Evolutionary conservation across 2,797 vertebrate genomes (phyloP).

Genomic region (Pygocentrus nattereri): DNA sequence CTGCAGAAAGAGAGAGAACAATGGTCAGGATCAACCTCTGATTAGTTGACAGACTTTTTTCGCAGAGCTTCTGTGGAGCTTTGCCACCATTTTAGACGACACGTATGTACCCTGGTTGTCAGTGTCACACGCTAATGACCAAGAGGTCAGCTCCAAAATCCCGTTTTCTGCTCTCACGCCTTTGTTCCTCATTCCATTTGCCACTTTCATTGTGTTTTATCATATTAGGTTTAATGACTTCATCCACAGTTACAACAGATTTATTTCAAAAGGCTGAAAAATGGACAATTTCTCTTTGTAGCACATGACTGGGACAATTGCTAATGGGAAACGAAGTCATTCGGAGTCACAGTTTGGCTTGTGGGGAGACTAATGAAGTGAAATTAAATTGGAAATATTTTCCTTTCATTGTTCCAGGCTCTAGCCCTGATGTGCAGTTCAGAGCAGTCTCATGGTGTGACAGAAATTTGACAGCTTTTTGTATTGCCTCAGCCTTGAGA

Average conservation of each 20-base stretch:
- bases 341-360: slow-evolving; percentile 34
- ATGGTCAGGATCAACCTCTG: slow-evolving; percentile 9
- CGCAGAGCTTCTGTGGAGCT: background rate
- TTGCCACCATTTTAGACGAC: slow-evolving; percentile 38
- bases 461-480: background rate
- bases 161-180: slow-evolving; percentile 16
- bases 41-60: slow-evolving; percentile 37
- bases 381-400: slow-evolving; percentile 55
- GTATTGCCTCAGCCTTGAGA: slow-evolving; percentile 8
- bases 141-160: slow-evolving; percentile 31
- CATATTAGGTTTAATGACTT: slow-evolving; percentile 61
- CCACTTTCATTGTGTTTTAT: slow-evolving; percentile 49
- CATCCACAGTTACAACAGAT: slow-evolving; percentile 53
- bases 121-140: slow-evolving; percentile 50
- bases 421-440: slow-evolving; percentile 40
- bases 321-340: slow-evolving; percentile 51
- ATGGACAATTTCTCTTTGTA: slow-evolving; percentile 60
- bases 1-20: slow-evolving; percentile 12
- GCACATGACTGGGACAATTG: slow-evolving; percentile 36
- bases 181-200: slow-evolving; percentile 35
- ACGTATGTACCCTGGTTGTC: slow-evolving; percentile 6
- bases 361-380: slow-evolving; percentile 49
- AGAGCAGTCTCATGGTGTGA: slow-evolving; percentile 13
- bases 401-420: slow-evolving; percentile 39
- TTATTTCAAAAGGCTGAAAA: slow-evolving; percentile 57